A percentile compares a stretch with the other conserved stretches of the same genome.
Evolutionary conservation across 2,888 invertebrate genomes (phyloP).

Genomic region (Microctonus aethiopoides): DNA sequence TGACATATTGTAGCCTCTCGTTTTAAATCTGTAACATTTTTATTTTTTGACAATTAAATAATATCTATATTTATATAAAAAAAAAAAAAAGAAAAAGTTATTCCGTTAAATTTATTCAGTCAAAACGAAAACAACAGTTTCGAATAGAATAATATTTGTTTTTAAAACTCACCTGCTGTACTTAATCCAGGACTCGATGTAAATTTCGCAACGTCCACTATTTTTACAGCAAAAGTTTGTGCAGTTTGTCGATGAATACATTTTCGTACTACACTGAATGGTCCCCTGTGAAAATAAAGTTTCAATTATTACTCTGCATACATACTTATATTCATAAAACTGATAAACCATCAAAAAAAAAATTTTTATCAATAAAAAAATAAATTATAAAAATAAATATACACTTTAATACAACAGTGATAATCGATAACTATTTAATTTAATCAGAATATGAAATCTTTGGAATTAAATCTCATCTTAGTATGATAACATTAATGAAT

Average conservation of each 20-base stretch:
- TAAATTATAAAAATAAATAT: too few species aligned
- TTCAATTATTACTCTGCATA: background rate
- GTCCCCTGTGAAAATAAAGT: constrained; percentile 77
- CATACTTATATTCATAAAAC: too few species aligned
- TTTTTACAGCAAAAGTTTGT: constrained; percentile 98
- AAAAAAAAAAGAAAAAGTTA: too few species aligned
- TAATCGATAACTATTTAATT: too few species aligned
- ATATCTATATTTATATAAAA: background rate
- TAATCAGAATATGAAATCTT: too few species aligned
- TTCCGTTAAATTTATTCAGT: too few species aligned
- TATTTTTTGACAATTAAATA: constrained; percentile 14
- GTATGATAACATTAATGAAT: too few species aligned
- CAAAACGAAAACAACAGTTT: too few species aligned
- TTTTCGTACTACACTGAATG: constrained; percentile 94
- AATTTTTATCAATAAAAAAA: too few species aligned
- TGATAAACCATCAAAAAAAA: too few species aligned
- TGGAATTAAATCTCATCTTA: too few species aligned
- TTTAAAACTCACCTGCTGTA: constrained; percentile 83
- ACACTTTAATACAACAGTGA: too few species aligned
- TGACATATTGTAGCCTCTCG: constrained; percentile 98
- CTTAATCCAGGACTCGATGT: constrained; percentile 96
- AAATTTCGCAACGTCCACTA: constrained; percentile 97
- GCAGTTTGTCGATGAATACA: constrained; percentile 95
- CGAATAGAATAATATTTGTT: background rate
- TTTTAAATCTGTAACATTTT: constrained; percentile 85